Percentiles rank a stretch among this genome's conserved stretches.
phyloP scores from a whole-genome alignment of 1,140 invertebrate species.

The Maconellicoccus hirsutus region DNA sequence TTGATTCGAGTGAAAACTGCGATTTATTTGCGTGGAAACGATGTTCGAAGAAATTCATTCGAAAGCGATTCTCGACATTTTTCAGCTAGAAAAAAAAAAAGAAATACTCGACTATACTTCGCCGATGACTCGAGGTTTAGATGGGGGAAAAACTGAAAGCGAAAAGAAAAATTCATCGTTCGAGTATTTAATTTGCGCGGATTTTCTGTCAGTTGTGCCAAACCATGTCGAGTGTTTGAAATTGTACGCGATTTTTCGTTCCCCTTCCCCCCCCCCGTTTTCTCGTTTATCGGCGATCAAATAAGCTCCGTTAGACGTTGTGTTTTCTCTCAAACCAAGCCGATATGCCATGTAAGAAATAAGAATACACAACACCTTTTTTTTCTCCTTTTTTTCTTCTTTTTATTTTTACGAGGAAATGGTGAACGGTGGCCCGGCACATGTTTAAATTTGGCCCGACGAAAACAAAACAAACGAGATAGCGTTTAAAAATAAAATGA shows the following conservation, averaged over 20 bases:
- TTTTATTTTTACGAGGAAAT: neutral
- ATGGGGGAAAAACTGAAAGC: neutral
- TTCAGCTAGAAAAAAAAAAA: neutral
- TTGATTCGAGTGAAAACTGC: neutral
- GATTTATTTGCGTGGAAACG: conserved; percentile 8
- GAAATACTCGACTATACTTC: neutral
- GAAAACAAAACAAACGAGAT: neutral
- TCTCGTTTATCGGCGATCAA: no score
- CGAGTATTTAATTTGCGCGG: conserved; percentile 2
- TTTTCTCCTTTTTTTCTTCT: neutral
- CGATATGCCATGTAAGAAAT: no score
- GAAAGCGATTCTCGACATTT: no score
- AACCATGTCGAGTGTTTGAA: neutral
- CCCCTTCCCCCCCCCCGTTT: no score
- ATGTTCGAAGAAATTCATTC: neutral
- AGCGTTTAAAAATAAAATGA: conserved; percentile 6
- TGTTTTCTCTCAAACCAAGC: no score
- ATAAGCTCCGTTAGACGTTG: neutral
- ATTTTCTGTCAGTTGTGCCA: neutral
- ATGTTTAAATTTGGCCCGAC: neutral
- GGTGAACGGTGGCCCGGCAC: neutral
- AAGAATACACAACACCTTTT: no score
- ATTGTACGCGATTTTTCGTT: neutral
- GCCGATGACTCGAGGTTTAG: neutral
- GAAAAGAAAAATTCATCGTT: neutral